Evolutionary conservation across 2,113 vertebrate species (phyloP).

Genomic region (Oryzias woworae): DNA sequence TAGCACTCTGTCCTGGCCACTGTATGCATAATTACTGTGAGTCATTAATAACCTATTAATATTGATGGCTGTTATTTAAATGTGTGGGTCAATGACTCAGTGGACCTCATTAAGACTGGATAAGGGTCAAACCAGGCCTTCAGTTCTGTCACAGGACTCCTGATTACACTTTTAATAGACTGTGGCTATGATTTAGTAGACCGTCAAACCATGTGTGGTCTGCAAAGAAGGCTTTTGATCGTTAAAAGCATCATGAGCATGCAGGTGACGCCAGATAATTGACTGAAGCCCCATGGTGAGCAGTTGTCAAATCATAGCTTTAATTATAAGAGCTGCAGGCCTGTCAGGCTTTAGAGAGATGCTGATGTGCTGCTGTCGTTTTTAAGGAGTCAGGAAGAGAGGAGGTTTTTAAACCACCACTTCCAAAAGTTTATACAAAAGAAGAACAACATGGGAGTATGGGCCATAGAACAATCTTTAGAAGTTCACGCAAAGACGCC

Average conservation of each 20-base stretch:
- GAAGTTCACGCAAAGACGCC: too few species aligned
- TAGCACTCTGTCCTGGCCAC: conserved; percentile 20
- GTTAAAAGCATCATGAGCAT: conserved; percentile 12
- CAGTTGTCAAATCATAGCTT: conserved; percentile 7
- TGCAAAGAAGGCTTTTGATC: conserved; percentile 36
- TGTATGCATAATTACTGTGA: conserved; percentile 53
- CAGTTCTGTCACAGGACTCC: conserved; percentile 42
- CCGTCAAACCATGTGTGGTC: conserved; percentile 2
- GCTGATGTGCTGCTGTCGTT: not conserved
- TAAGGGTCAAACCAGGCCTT: conserved; percentile 58
- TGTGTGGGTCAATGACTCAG: conserved; percentile 54
- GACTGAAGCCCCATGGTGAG: conserved; percentile 1
- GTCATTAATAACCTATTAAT: conserved; percentile 70
- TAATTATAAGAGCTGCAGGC: not conserved
- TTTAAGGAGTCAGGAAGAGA: too few species aligned
- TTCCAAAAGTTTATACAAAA: too few species aligned
- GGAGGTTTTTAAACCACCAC: too few species aligned
- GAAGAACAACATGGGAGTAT: too few species aligned
- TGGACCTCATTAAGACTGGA: conserved; percentile 68
- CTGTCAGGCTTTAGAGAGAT: conserved; percentile 3
- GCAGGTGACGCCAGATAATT: conserved; percentile 19
- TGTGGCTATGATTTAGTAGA: conserved; percentile 51
- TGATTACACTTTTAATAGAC: conserved; percentile 65
- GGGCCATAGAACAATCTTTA: too few species aligned
- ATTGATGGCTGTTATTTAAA: conserved; percentile 71